These are phyloP conservation scores for Ypsolopha scabrella DNA, from an alignment of 2,888 invertebrate genomes.

Conservation along the genomic window DNA sequence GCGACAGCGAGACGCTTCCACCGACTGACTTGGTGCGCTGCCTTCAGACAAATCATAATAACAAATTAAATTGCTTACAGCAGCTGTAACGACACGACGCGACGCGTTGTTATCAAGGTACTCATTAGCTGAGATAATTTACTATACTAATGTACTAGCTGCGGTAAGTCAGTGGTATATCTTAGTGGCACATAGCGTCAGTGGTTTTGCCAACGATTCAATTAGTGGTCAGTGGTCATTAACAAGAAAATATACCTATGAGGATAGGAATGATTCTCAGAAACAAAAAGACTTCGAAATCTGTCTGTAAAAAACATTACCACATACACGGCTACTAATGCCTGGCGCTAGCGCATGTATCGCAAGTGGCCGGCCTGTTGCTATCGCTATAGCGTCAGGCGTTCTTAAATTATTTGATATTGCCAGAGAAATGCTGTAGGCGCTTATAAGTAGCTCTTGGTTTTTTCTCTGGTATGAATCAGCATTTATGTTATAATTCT, in stretches of 20 bases:
- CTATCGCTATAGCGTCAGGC: not conserved
- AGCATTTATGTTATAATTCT: too few species aligned
- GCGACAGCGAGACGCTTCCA: conserved; percentile 26
- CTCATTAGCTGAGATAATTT: not conserved
- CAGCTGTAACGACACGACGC: conserved; percentile 9
- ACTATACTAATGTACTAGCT: too few species aligned
- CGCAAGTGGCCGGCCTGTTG: not conserved
- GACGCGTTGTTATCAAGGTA: not conserved
- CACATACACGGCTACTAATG: too few species aligned
- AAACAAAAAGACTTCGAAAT: too few species aligned
- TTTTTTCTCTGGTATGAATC: not conserved
- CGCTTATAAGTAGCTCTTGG: not conserved
- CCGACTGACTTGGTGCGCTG: conserved; percentile 13
- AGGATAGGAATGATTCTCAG: too few species aligned
- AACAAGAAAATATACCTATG: too few species aligned
- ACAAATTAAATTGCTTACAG: conserved; percentile 25
- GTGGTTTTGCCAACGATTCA: too few species aligned
- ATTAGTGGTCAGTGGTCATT: too few species aligned
- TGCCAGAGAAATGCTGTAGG: not conserved
- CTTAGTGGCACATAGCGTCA: too few species aligned
- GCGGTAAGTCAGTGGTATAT: not conserved
- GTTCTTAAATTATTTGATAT: not conserved
- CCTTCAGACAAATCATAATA: conserved; percentile 18
- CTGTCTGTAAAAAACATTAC: too few species aligned
- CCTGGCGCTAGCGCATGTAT: too few species aligned